phyloP scores from a whole-genome alignment of 2,888 invertebrate species.

The Xylota segnis region DNA sequence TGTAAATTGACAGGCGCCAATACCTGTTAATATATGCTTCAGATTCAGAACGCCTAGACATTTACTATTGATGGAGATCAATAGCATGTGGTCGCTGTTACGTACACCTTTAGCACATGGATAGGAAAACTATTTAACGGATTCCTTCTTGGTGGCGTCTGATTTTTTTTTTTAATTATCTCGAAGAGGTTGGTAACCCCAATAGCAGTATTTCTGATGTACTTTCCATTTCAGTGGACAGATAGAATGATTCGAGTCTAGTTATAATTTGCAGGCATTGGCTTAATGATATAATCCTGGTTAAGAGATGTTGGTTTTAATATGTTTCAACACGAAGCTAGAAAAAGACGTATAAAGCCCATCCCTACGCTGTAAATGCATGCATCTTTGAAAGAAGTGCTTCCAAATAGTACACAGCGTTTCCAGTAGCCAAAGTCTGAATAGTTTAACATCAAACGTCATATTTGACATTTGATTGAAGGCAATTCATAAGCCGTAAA shows the following conservation, averaged over 20 bases:
- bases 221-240: background rate
- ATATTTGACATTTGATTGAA: too few relatives aligned
- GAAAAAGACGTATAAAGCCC: too few relatives aligned
- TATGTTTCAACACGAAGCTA: too few relatives aligned
- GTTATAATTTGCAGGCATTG: background rate
- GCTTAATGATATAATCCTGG: constrained; percentile 3
- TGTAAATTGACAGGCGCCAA: constrained; percentile 24
- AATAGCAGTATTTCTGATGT: background rate
- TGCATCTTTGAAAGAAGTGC: too few relatives aligned
- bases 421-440: too few relatives aligned
- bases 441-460: too few relatives aligned
- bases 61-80: background rate
- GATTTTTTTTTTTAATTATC: constrained; percentile 4
- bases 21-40: background rate
- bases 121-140: background rate
- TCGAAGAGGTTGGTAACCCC: constrained; percentile 4
- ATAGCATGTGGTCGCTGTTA: constrained; percentile 3
- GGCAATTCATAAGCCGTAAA: too few relatives aligned
- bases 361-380: too few relatives aligned
- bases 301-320: background rate
- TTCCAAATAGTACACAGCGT: too few relatives aligned
- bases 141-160: background rate
- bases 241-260: background rate
- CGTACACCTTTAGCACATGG: background rate
- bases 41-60: background rate